Evolutionary conservation across 2,888 invertebrate genomes (phyloP), one percentile per base, ranked within the genome.

Genomic region (Nipponacmea schrenckii): DNA sequence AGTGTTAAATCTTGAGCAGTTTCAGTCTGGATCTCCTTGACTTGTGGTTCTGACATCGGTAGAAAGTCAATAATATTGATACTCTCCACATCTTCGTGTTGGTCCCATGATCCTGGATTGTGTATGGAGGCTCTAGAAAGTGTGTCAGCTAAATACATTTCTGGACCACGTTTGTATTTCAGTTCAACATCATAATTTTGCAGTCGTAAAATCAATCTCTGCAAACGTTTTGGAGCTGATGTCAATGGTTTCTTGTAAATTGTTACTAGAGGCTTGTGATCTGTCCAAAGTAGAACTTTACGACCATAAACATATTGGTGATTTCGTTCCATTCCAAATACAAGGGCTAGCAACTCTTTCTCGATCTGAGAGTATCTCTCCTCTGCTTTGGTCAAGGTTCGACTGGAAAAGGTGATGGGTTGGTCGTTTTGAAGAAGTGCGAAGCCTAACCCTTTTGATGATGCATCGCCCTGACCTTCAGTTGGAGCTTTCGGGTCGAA

Each of bases 351-450:
- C 2, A 74, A 45, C 63, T 80, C 83, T 62, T 80, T 79, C 67
- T 83, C 80, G 14, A 81, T 80, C 48, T 81, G 77, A 10, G 79
- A 77, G 50, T 79, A 80, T 39, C 66, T 63, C 14, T 68, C 69
- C 39, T 81, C 77, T 10, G 75, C 72, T 39, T 65, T 64, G 8
- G 75, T 79, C 24, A 79, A 66, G 12, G 79, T 68, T 39, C 77
- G 62, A 10, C 71, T 68, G 7, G 76, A 76, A 72, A 74, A 78
- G 3, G 78, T 77, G 7, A 81, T 63, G 15, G 76, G 74, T 48
- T 78, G 68, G 7, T 66, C 71, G 2, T 79, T n/a, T 56, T 79
- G 80, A 39, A 78, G 15, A 12, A 82, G 64, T 7, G 64, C 67
- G 17, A 78, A 76, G 7, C 78, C 79, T 7, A 82, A 68, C 0